Evolutionary conservation across 2,113 vertebrate genomes (phyloP), one percentile per base, ranked within the genome.

Genomic region (Panthera tigris): DNA sequence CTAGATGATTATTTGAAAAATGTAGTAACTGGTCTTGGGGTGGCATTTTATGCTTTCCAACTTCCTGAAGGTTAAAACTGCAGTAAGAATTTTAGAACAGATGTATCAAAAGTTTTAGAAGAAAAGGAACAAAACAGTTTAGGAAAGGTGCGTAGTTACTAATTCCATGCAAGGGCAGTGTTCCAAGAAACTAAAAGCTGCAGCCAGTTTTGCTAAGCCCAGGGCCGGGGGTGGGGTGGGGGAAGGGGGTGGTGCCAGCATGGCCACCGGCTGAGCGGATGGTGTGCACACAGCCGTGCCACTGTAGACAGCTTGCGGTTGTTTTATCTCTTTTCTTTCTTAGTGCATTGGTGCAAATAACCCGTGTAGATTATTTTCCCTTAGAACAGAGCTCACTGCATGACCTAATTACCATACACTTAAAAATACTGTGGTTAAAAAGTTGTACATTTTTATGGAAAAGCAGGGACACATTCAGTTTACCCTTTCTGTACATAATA

Each of bases 221-320:
- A n/a, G 9, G 31, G 52, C 21, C 8, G 7, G 57, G 21, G 7
- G 55, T 5, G 55, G 55, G 55, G 55, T 5, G 55, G 55, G 55
- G 18, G 55, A 19, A 19, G 55, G 55, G 57, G 21, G 57, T 8
- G 21, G 31, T 15, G 18, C 39, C 4, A 3, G 66, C 1, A 2
- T 18, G 12, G 25, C 5, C 45, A n/a, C 25, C 0, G 1, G 8
- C 23, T 2, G 36, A n/a, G 18, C 27, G 6, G 36, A n/a, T 0
- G 0, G 0, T 41, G 21, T 5, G 76, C 6, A 82, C 63, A 5
- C 0, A 4, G 69, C 25, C 65, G 0, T 6, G 52, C 27, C 65
- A 14, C 18, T 19, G 29, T 4, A 45, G 19, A 18, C n/a, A 66
- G 0, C 1, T 45, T 73, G 7, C 66, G 45, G 27, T 4, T 55